Evolutionary conservation across 2,113 vertebrate species (phyloP), one percentile per base, ranked within the genome.

Genomic region (Steatornis caripensis): DNA sequence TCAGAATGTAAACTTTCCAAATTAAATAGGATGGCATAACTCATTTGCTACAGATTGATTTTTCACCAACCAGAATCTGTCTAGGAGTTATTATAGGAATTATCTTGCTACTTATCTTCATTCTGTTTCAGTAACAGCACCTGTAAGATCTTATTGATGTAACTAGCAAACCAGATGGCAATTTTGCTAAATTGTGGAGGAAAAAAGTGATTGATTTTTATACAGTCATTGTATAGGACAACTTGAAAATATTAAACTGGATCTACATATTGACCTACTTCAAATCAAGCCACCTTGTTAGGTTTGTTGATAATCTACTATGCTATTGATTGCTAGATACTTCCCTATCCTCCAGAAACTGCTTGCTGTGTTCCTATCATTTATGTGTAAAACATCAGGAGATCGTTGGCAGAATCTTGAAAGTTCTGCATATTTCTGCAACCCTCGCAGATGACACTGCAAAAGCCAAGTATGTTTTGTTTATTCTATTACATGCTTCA

Each of bases 121-220:
- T 89, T 86, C 74, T 94, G 30, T 94, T 91, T 70, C 65, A 92
- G 30, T 58, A 95, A 84, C 36, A 68, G 70, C 54, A 96, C 76
- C 71, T 89, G 74, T 96, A 83, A 84, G 54, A 70, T 84, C 51
- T 95, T 96, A 96, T 74, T 91, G 72, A 92, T 89, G 87, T 89
- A 91, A 91, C 34, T 66, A 64, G 69, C 32, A 97, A 86, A 90
- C 55, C 91, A 95, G 51, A 95, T 95, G 58, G 36, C 53, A 95
- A 58, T 91, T 96, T 86, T 93, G 45, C 53, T 78, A 80, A 89
- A 46, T 84, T 85, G 93, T 94, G 36, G 10, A 30, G 55, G 11
- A 36, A 41, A 78, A 76, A 92, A 27, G 34, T 15, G 8, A 94
- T 85, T 30, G 53, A 86, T 92, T 96, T 92, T 91, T 53, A 76